Percentiles rank a stretch among this genome's conserved stretches.
These are phyloP conservation scores for Carduelis carduelis DNA, from an alignment of 2,797 vertebrate genomes.

Conservation along the genomic window DNA sequence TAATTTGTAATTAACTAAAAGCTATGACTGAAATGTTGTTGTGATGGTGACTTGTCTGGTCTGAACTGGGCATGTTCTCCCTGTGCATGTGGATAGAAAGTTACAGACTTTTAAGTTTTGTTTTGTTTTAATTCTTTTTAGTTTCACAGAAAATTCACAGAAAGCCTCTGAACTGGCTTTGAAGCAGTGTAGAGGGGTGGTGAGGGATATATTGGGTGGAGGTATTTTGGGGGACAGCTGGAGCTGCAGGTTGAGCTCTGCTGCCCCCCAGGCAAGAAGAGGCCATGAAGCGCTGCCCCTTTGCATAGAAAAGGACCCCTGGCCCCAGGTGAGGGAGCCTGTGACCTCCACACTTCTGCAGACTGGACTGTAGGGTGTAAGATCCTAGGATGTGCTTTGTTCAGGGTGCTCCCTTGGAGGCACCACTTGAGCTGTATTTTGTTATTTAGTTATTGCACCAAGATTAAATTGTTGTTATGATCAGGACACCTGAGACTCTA, in stretches of 20 bases:
- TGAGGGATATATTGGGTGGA: too few species aligned
- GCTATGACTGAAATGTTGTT: fast-evolving
- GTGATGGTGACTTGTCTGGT: not conserved
- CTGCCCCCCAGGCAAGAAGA: not conserved
- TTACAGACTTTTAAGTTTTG: not conserved
- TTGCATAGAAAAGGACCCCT: not conserved
- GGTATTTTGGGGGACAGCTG: not conserved
- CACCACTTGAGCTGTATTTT: not conserved
- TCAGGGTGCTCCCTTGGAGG: not conserved
- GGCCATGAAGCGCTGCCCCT: not conserved
- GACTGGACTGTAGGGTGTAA: not conserved
- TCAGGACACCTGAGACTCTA: not conserved
- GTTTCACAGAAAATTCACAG: not conserved
- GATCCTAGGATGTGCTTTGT: not conserved
- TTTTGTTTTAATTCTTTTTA: not conserved
- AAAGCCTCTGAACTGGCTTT: not conserved
- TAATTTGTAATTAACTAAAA: not conserved
- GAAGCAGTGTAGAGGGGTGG: not conserved
- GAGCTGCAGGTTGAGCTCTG: not conserved
- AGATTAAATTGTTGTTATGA: not conserved
- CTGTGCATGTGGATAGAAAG: not conserved
- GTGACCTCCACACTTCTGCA: fast-evolving
- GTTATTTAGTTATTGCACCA: not conserved
- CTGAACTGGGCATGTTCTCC: not conserved
- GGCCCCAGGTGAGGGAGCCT: not conserved